These are phyloP conservation scores for Falco concolor DNA, from an alignment of 2,797 vertebrate species.

Conservation along the genomic window DNA sequence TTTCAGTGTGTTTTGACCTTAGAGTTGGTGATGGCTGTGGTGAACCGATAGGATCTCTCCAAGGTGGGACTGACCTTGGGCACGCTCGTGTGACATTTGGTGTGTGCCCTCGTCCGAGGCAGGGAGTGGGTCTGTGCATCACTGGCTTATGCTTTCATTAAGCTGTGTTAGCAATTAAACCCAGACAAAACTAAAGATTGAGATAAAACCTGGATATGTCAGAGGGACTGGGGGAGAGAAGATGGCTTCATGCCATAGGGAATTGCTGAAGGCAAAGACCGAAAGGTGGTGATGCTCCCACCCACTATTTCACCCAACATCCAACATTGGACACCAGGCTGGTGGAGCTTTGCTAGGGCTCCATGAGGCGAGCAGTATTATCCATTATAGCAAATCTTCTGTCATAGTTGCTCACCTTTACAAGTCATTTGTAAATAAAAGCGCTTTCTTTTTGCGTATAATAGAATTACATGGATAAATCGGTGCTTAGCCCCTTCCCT, in stretches of 20 bases:
- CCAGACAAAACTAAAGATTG: slow-evolving; percentile 1
- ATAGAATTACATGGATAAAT: background rate
- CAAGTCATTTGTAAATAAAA: background rate
- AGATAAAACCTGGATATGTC: background rate
- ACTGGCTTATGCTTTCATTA: background rate
- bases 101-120: background rate
- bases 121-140: background rate
- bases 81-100: background rate
- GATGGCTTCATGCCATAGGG: background rate
- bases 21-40: background rate
- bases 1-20: background rate
- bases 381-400: background rate
- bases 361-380: background rate
- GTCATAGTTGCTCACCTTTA: background rate
- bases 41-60: background rate
- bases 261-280: background rate
- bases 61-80: slow-evolving; percentile 15
- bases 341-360: background rate
- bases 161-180: slow-evolving; percentile 38
- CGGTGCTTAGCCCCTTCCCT: background rate
- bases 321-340: rapidly evolving
- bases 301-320: rapidly evolving
- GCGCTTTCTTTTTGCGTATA: background rate
- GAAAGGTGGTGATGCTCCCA: background rate
- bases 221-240: background rate